Evolutionary conservation across 1,140 invertebrate genomes (phyloP).

Genomic region (Procambarus virginalis): DNA sequence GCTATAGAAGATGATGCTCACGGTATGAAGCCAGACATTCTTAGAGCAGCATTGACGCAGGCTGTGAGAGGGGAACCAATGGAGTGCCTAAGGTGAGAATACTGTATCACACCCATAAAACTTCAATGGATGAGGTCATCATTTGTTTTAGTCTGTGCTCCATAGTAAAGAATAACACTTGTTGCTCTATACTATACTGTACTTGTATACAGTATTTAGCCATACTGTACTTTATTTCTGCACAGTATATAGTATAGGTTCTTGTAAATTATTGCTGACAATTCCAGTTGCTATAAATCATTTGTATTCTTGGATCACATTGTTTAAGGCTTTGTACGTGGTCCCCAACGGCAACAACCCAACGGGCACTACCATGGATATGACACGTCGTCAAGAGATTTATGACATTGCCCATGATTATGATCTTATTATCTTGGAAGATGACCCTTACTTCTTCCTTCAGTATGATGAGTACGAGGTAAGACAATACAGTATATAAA

Average conservation of each 20-base stretch:
- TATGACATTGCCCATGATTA: constrained; percentile 84
- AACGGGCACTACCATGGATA: constrained; percentile 80
- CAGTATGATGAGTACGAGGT: constrained; percentile 77
- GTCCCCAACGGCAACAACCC: constrained; percentile 83
- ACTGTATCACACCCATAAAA: too few relatives aligned
- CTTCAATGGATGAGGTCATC: too few relatives aligned
- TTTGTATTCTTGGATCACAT: not conserved
- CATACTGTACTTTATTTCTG: not conserved
- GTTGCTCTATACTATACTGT: too few relatives aligned
- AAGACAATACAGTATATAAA: not conserved
- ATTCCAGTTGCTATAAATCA: not conserved
- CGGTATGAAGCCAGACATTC: too few relatives aligned
- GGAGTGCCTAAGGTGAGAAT: too few relatives aligned
- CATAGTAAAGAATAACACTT: too few relatives aligned
- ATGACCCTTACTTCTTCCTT: constrained; percentile 87
- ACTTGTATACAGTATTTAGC: not conserved
- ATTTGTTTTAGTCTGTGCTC: too few relatives aligned
- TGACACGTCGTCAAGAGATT: constrained; percentile 81
- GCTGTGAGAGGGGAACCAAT: too few relatives aligned
- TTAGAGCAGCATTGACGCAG: too few relatives aligned
- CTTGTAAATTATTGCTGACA: not conserved
- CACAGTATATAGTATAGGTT: not conserved
- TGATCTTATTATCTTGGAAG: constrained; percentile 86
- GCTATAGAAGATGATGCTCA: too few relatives aligned
- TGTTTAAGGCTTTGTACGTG: constrained; percentile 77